Percentiles rank a stretch among this genome's conserved stretches.
Evolutionary conservation across 2,888 invertebrate species (phyloP).

Genomic region (Stratiomys singularior): DNA sequence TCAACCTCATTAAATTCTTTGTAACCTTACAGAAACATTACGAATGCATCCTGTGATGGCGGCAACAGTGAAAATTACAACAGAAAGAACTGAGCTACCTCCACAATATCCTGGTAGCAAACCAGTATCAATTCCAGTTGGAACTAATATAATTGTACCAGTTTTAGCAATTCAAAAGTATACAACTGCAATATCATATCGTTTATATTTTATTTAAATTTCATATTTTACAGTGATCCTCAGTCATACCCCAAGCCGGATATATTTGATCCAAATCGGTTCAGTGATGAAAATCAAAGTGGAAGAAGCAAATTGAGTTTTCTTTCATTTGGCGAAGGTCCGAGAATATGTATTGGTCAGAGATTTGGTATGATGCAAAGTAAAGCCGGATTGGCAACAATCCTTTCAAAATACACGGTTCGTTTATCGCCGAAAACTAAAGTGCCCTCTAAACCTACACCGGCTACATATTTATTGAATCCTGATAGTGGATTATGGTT

Average conservation of each 20-base stretch:
- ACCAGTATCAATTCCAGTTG: slow-evolving; percentile 17
- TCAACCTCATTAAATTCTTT: not conserved
- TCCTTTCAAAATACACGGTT: slow-evolving; percentile 49
- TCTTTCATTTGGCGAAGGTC: slow-evolving; percentile 49
- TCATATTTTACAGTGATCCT: slow-evolving; percentile 45
- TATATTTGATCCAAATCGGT: slow-evolving; percentile 49
- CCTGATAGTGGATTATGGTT: slow-evolving; percentile 49
- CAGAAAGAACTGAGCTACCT: slow-evolving; percentile 37
- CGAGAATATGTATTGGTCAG: slow-evolving; percentile 50
- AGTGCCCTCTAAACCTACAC: slow-evolving; percentile 46
- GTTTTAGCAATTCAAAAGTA: slow-evolving; percentile 42
- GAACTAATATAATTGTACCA: slow-evolving; percentile 38
- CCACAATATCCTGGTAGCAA: slow-evolving; percentile 39
- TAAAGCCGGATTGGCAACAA: slow-evolving; percentile 49
- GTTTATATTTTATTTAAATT: not conserved
- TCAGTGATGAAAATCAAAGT: slow-evolving; percentile 41
- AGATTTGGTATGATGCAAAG: slow-evolving; percentile 50
- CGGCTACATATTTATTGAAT: slow-evolving; percentile 46
- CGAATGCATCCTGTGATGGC: slow-evolving; percentile 44
- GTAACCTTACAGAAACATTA: slow-evolving; percentile 33
- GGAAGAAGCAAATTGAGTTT: slow-evolving; percentile 42
- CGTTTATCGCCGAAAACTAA: slow-evolving; percentile 47
- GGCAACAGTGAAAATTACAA: slow-evolving; percentile 34
- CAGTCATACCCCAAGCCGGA: slow-evolving; percentile 47
- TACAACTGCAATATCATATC: not conserved